Conservation (phyloP, 2,797 vertebrate genomes). For the Limosa lapponica region DNA sequence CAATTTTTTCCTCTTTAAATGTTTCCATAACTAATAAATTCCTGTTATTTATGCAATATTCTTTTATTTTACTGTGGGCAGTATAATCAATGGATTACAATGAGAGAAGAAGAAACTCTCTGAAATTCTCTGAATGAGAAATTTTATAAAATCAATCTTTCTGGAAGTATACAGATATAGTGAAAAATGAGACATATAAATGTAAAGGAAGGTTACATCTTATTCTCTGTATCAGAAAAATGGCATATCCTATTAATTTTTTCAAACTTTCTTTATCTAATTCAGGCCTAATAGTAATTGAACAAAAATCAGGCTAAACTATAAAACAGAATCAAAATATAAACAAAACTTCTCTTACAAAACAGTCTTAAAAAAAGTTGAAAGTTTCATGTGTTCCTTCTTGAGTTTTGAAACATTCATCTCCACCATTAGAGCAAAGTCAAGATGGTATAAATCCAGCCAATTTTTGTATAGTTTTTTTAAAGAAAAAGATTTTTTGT, state of each 20-base stretch:
- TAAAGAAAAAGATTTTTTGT: not conserved
- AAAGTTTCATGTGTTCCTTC: not conserved
- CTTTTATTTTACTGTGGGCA: not conserved
- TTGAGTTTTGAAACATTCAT: not conserved
- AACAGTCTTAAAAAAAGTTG: not conserved
- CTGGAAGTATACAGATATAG: not conserved
- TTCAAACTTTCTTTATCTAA: not conserved
- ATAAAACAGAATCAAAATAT: not conserved
- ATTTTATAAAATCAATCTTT: not conserved
- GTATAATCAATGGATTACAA: not conserved
- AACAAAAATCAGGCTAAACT: not conserved
- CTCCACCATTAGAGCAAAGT: not conserved
- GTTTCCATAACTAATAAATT: not conserved
- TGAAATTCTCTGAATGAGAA: not conserved
- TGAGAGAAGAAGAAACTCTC: not conserved
- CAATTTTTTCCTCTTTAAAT: not conserved
- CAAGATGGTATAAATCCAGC: not conserved
- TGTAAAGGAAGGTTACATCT: not conserved
- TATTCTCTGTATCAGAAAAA: not conserved
- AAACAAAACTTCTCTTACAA: not conserved
- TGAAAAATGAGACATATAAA: not conserved
- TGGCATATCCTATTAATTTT: rapidly evolving
- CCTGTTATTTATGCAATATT: not conserved
- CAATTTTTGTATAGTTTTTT: not conserved
- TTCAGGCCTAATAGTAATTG: not conserved